A percentile compares a stretch with the other conserved stretches of the same genome.
phyloP scores from a whole-genome alignment of 2,113 vertebrate genomes.

The Hirundichthys speculiger region DNA sequence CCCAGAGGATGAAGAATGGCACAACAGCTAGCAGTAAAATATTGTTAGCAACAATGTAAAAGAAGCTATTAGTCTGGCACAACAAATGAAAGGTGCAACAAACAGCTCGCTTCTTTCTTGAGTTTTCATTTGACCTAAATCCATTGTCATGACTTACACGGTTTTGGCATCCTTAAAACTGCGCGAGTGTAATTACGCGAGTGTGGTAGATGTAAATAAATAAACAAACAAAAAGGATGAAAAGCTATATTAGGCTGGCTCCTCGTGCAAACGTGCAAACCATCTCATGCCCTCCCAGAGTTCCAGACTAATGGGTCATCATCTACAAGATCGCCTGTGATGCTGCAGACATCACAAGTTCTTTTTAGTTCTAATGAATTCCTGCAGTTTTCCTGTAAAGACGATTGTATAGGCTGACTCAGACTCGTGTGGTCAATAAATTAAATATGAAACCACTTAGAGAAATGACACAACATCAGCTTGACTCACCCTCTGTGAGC shows the following conservation, averaged over 20 bases:
- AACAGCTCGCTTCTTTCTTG: background rate
- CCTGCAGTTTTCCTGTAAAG: constrained; percentile 45
- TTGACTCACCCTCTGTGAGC: constrained; percentile 90
- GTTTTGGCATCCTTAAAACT: background rate
- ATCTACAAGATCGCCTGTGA: constrained; percentile 16
- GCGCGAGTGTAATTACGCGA: no score
- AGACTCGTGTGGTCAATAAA: constrained; percentile 33
- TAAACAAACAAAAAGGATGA: background rate
- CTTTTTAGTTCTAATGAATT: constrained; percentile 17
- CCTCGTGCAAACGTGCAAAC: background rate
- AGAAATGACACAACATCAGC: constrained; percentile 42
- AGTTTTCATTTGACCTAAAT: background rate
- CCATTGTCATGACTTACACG: background rate
- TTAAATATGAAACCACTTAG: constrained; percentile 54
- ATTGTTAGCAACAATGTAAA: no score
- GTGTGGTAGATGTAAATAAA: no score
- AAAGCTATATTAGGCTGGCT: background rate
- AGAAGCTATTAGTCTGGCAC: no score
- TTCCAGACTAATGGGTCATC: constrained; percentile 5
- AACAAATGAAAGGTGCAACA: background rate
- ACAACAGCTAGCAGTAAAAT: no score
- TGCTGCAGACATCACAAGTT: background rate
- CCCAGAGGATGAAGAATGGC: no score
- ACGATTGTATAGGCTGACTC: constrained; percentile 36
- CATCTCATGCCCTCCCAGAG: background rate